Evolutionary conservation across 2,113 vertebrate genomes (phyloP), one percentile per base, ranked within the genome.

Genomic region (Embiotoca jacksoni): DNA sequence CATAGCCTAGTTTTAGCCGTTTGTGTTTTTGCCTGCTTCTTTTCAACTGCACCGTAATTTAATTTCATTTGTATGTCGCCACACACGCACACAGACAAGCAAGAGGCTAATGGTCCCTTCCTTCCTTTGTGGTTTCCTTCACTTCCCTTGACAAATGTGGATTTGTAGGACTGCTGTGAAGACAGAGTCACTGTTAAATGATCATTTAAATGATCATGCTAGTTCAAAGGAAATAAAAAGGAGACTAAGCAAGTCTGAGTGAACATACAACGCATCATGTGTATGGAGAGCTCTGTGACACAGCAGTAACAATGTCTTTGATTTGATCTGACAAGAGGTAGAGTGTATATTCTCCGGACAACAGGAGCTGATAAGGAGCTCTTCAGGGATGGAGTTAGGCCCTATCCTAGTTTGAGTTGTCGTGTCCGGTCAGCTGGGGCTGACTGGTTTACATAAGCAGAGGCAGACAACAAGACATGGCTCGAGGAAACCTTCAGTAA

Each of bases 391-490:
- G 70, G 62, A 84, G 79, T 83, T 72, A 68, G 77, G 37, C 46
- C 4, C 41, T 46, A 49, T 82, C 78, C n/a, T 72, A 8, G 55
- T 76, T 73, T 6, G 75, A 79, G 70, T 58, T 70, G 69, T 53
- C 30, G 10, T 66, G 80, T 82, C 72, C 44, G 10, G 71, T 88
- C 66, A 75, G 67, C 73, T 31, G 32, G 58, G 56, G 56, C 60
- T 80, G 86, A 85, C 72, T 80, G 86, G 85, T 86, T 90, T 85
- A 84, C 84, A 83, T 76, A 85, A 84, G 71, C 50, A 62, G 49
- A 62, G 60, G 44, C 49, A 56, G 70, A 70, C 76, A 75, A 81
- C 57, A 80, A 70, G 67, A 78, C 75, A 79, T 67, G 39, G 64
- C 83, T 59, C 2, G 70, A 72, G 63, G 64, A 84, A 65, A 55